A percentile compares a stretch with the other conserved stretches of the same genome.
Evolutionary conservation across 2,888 invertebrate genomes (phyloP).

Genomic region (Metacarcinus magister): DNA sequence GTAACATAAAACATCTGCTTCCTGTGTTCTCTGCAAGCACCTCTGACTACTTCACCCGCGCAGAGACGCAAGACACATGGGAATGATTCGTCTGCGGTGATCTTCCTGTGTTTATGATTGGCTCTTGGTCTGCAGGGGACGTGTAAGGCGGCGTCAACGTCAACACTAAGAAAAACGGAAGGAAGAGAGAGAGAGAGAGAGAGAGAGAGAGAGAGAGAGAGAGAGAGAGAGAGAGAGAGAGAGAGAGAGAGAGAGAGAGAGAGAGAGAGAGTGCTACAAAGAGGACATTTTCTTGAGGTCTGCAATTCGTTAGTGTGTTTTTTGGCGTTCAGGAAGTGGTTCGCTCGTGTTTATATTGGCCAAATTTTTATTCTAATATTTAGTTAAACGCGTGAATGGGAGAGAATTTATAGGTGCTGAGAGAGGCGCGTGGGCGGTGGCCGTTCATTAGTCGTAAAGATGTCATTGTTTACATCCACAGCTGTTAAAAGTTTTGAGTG

Average conservation of each 20-base stretch:
- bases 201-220: too few species aligned
- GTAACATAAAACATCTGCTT: slow-evolving; percentile 21
- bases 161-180: too few species aligned
- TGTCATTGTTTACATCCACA: neutral
- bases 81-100: neutral
- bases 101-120: neutral
- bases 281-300: neutral
- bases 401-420: neutral
- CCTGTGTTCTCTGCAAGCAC: slow-evolving; percentile 33
- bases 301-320: neutral
- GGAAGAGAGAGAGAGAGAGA: too few species aligned
- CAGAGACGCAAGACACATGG: neutral
- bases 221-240: too few species aligned
- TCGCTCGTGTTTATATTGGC: neutral
- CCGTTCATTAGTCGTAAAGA: neutral
- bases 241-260: too few species aligned
- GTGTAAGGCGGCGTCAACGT: neutral
- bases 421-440: neutral
- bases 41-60: neutral
- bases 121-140: neutral
- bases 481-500: neutral
- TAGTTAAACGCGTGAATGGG: neutral
- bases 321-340: neutral
- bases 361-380: neutral
- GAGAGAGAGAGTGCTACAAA: neutral